Percentiles rank a stretch among this genome's conserved stretches.
Evolutionary conservation across 2,888 invertebrate species (phyloP).

Genomic region (Melieria omissa): DNA sequence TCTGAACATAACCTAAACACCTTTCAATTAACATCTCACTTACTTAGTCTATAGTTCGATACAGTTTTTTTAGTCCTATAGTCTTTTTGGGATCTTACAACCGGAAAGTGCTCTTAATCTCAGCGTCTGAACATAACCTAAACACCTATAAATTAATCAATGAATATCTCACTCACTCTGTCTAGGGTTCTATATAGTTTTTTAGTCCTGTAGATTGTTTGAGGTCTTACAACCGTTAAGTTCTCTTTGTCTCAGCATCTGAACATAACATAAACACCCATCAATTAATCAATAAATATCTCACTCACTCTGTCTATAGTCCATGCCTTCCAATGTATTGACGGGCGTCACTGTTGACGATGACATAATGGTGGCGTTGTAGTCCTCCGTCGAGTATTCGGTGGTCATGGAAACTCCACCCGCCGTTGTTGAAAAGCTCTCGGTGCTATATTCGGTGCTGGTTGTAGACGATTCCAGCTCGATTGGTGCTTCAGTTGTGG

Average conservation of each 20-base stretch:
- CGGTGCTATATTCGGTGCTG: constrained; percentile 23
- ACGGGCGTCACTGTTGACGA: constrained; percentile 49
- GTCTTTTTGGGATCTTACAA: background rate
- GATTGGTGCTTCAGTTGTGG: constrained; percentile 8
- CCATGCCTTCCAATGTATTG: constrained; percentile 63
- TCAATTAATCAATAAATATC: background rate
- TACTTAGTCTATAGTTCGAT: too few species aligned
- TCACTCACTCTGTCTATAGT: constrained; percentile 64
- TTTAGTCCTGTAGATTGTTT: background rate
- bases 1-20: too few species aligned
- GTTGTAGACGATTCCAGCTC: constrained; percentile 23
- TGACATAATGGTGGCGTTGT: constrained; percentile 26
- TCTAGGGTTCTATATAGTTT: background rate
- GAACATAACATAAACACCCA: too few species aligned
- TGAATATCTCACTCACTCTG: background rate
- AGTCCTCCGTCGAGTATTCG: constrained; percentile 44
- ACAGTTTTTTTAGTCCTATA: too few species aligned
- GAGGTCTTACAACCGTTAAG: background rate
- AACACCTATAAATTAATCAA: too few species aligned
- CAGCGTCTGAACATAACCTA: too few species aligned
- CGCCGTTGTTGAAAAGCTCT: constrained; percentile 16
- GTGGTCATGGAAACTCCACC: constrained; percentile 14
- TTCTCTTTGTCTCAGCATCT: background rate
- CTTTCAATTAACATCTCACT: too few species aligned
- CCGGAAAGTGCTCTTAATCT: background rate